Base-by-base conservation (phyloP, 2,888 invertebrate genomes). In the Antheraea assamensis region DNA sequence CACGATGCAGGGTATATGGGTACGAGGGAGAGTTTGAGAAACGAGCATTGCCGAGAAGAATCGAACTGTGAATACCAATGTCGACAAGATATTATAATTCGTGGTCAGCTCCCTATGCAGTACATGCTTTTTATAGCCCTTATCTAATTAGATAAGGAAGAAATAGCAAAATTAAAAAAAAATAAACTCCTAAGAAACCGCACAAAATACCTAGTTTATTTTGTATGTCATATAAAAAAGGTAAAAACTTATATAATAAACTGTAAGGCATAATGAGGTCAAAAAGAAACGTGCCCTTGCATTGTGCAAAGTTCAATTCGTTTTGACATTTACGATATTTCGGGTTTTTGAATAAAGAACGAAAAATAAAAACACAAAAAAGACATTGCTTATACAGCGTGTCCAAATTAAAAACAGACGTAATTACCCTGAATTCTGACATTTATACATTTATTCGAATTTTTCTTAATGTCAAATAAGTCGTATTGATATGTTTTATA, bases 201-300 rank as follows among this genome's bases (percentile, higher is more conserved):
- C 10, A 52, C 52, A 2, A 1, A 3, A 52, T 21, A 52, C 5
- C 7, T 19, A 52, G 21, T 52, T 21, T 21, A 21, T 52, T 52
- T 52, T 21, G 3, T 52, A 13, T 52, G n/a, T 3, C 49, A 17
- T 52, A 2, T 58, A n/a, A 5, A 61, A 27, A 58, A 61, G 1
- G 27, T 27, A 27, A 61, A 17, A 27, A 27, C 61, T 17, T 27
- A 27, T 30, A 61, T 27, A 64, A 64, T 30, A 64, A 64, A 64
- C 30, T 64, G 17, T 13, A 30, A 64, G 17, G 27, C 78, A 79
- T 79, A 79, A 80, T 75, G 78, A 72, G 72, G 70, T 68, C 55
- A 72, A 70, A 55, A 24, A 55, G 35, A 68, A 72, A 72, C 55
- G 72, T 68, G 30, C 5, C 73, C 70, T 73, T 73, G 72, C 70